Evolutionary conservation across 2,888 invertebrate genomes (phyloP).

Genomic region (Orchesella flavescens): DNA sequence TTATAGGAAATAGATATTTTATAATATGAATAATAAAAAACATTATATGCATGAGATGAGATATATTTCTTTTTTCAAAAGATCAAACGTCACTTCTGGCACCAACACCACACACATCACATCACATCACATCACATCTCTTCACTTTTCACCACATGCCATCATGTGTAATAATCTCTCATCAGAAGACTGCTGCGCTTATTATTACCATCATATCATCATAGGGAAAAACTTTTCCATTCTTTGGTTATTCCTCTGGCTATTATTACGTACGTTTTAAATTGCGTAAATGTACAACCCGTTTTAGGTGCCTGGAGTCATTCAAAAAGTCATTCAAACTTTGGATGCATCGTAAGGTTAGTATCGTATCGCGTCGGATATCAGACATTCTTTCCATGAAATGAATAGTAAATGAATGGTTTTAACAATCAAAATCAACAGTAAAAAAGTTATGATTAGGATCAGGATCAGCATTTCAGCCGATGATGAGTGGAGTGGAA

Average conservation of each 20-base stretch:
- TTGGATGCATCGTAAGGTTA: too few relatives aligned
- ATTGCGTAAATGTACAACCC: conserved; percentile 7
- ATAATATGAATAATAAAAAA: conserved; percentile 11
- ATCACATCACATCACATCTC: background rate
- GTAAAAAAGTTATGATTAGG: too few relatives aligned
- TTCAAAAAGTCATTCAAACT: conserved; percentile 16
- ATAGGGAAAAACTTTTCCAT: conserved; percentile 10
- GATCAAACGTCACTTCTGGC: conserved; percentile 46
- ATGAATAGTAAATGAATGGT: too few relatives aligned
- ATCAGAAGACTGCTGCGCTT: conserved; percentile 10
- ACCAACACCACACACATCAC: conserved; percentile 40
- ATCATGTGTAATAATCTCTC: conserved; percentile 25
- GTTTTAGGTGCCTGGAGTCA: conserved; percentile 28
- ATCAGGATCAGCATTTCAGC: too few relatives aligned
- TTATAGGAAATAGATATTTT: conserved; percentile 3
- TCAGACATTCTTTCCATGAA: too few relatives aligned
- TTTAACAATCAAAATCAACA: too few relatives aligned
- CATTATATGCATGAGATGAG: too few relatives aligned
- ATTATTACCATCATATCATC: background rate
- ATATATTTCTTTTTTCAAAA: too few relatives aligned
- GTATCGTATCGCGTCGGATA: too few relatives aligned
- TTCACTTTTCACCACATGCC: conserved; percentile 34
- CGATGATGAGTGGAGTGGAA: too few relatives aligned
- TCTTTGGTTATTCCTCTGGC: background rate
- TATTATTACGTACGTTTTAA: conserved; percentile 12